Evolutionary conservation across 2,113 vertebrate species (phyloP), one percentile per base, ranked within the genome.

Genomic region (Polyodon spathula): DNA sequence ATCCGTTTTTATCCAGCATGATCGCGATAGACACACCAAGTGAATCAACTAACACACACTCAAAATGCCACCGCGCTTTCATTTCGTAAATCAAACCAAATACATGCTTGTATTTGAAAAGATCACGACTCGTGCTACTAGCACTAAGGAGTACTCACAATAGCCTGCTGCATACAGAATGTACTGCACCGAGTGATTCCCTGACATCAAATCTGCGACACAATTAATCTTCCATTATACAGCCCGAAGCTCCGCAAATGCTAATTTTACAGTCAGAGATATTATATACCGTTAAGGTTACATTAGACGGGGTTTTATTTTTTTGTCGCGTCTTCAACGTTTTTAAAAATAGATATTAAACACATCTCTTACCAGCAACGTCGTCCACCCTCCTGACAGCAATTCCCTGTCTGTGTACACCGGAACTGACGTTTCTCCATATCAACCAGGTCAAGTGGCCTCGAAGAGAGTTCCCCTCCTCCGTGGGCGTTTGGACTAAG

Each of bases 301-400:
- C 15, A 14, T 37, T 40, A 37, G 40, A 10, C 48, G 39, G 37
- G 42, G 41, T 43, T 5, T n/a, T 58, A 44, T 51, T 50, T 27
- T 46, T 15, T 9, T 17, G 39, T 8, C 37, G 44, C 17, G 27
- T 39, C 10, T 39, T 12, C 27, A 27, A 68, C 58, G 68, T 66
- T 37, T 66, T 67, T 68, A 68, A 41, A 48, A 67, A 66, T 69
- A 68, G 74, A 63, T 69, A 62, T 72, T 40, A 58, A 46, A 50
- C 67, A 72, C 82, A 79, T 81, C 73, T 73, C 86, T 86, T 67
- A 85, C 84, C 86, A 85, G 81, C 82, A 79, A 58, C 74, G 76
- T 69, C 79, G 83, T 82, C 84, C 86, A 79, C 86, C 82, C 86
- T 81, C 66, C 68, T 82, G 82, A 81, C 81, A 83, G 81, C 75